Evolutionary conservation across 2,113 vertebrate species (phyloP).

Genomic region (Ptyas mucosa): DNA sequence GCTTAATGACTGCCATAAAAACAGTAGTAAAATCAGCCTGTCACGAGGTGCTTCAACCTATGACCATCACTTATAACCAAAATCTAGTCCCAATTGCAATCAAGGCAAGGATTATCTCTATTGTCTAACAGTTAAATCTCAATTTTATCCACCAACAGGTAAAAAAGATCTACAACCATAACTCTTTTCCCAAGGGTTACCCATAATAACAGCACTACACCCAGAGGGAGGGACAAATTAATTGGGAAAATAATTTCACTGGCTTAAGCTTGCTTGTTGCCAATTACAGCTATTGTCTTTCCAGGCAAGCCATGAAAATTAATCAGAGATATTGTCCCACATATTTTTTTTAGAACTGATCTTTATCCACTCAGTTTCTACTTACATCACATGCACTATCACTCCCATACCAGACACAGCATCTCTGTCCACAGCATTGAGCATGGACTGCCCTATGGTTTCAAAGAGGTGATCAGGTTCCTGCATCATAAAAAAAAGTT

Average conservation of each 20-base stretch:
- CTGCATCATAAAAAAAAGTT: constrained; percentile 59
- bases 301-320: neutral
- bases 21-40: neutral
- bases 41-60: neutral
- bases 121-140: too few species aligned
- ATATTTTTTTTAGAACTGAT: neutral
- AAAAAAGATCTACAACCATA: neutral
- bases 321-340: neutral
- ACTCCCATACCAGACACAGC: constrained; percentile 95
- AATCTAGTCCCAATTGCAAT: neutral
- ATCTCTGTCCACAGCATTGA: constrained; percentile 93
- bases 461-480: constrained; percentile 93
- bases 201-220: neutral
- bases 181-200: neutral
- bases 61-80: neutral
- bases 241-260: neutral
- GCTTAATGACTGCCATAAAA: neutral
- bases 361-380: constrained; percentile 22
- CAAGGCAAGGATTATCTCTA: neutral
- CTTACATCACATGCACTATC: constrained; percentile 92
- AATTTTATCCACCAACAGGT: neutral
- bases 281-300: neutral
- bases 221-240: neutral
- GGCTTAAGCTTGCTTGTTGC: neutral
- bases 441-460: constrained; percentile 95